Evolutionary conservation across 2,888 invertebrate species (phyloP).

Genomic region (Arctia plantaginis): DNA sequence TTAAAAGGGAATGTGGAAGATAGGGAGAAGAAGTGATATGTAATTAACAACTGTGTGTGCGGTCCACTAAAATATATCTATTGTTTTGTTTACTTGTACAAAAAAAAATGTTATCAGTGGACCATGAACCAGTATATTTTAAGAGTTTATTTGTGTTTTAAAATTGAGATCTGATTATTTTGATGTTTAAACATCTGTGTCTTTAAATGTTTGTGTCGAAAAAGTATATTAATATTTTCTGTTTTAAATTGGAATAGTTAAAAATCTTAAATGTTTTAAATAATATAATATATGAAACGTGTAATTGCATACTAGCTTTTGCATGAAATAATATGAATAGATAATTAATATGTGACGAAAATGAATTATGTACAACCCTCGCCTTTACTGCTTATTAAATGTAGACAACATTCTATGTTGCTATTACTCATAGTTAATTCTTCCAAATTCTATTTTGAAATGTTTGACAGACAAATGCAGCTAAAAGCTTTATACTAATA

Average conservation of each 20-base stretch:
- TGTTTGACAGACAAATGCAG: slow-evolving; percentile 5
- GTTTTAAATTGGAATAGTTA: slow-evolving; percentile 28
- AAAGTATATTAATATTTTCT: slow-evolving; percentile 25
- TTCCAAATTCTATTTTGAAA: slow-evolving; percentile 20
- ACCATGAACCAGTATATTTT: slow-evolving; percentile 57
- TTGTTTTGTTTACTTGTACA: slow-evolving; percentile 37
- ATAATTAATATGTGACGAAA: slow-evolving; percentile 48
- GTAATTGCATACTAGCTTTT: slow-evolving; percentile 65
- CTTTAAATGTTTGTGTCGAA: slow-evolving; percentile 46
- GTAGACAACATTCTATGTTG: slow-evolving; percentile 43
- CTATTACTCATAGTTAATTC: slow-evolving; percentile 26
- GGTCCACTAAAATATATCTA: slow-evolving; percentile 56
- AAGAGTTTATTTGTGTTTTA: slow-evolving; percentile 70
- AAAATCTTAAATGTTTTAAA: slow-evolving; percentile 51
- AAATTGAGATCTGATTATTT: slow-evolving; percentile 51
- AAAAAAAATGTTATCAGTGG: slow-evolving; percentile 32
- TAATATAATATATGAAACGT: slow-evolving; percentile 49
- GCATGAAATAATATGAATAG: slow-evolving; percentile 49
- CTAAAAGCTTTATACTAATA: not conserved
- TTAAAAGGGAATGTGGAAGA: slow-evolving; percentile 75
- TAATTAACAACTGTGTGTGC: slow-evolving; percentile 61
- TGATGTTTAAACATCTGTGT: slow-evolving; percentile 25
- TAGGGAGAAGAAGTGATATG: slow-evolving; percentile 56
- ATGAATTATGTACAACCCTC: slow-evolving; percentile 65
- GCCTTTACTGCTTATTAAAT: slow-evolving; percentile 67